Evolutionary conservation across 2,113 vertebrate genomes (phyloP).

Genomic region (Sinocyclocheilus anshuiensis): DNA sequence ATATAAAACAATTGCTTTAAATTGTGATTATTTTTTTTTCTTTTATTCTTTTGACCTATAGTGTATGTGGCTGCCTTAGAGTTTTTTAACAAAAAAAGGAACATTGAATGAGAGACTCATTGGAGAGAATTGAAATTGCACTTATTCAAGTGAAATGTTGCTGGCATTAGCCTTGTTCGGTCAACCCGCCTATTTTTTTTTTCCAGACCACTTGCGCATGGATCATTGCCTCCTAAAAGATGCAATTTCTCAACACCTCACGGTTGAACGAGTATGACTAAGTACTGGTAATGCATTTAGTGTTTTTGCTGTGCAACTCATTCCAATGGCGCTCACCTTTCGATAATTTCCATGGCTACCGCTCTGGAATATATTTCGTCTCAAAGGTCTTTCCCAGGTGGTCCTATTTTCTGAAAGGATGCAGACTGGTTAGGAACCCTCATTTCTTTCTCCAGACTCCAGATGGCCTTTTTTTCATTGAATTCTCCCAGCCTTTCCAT

Average conservation of each 20-base stretch:
- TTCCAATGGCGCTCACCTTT: slow-evolving; percentile 41
- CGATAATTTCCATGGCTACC: slow-evolving; percentile 47
- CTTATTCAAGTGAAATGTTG: slow-evolving; percentile 54
- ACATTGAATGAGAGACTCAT: background rate
- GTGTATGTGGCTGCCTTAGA: background rate
- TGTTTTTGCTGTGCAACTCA: slow-evolving; percentile 51
- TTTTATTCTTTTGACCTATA: background rate
- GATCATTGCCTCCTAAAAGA: slow-evolving; percentile 66
- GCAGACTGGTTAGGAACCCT: slow-evolving; percentile 37
- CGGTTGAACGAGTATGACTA: slow-evolving; percentile 54
- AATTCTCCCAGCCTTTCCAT: slow-evolving; percentile 43
- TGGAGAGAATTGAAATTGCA: slow-evolving; percentile 52
- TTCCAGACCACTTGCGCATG: slow-evolving; percentile 59
- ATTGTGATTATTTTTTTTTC: background rate
- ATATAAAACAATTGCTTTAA: background rate
- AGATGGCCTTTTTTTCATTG: slow-evolving; percentile 54
- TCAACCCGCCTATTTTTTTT: slow-evolving; percentile 58
- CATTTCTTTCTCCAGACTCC: slow-evolving; percentile 47
- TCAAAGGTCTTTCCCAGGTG: slow-evolving; percentile 35
- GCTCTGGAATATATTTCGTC: slow-evolving; percentile 40
- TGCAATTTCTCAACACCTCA: slow-evolving; percentile 63
- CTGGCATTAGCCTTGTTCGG: slow-evolving; percentile 44
- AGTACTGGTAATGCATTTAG: slow-evolving; percentile 53
- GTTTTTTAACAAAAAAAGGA: background rate
- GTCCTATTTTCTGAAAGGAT: slow-evolving; percentile 27